Base-by-base conservation (phyloP, 2,113 vertebrate species). In the Chionodraco myersi region DNA sequence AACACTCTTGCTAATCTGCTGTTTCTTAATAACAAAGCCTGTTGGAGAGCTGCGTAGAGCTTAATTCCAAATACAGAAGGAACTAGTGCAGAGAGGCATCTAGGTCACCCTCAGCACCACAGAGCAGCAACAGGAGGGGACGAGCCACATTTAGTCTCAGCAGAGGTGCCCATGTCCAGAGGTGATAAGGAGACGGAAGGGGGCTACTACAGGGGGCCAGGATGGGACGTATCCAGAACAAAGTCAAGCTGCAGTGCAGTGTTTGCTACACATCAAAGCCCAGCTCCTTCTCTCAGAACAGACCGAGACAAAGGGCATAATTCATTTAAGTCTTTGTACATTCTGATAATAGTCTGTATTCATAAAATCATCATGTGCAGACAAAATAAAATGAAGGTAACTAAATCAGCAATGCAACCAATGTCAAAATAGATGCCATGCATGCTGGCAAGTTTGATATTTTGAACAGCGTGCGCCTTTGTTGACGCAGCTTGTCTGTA, bases 21-120 rank as follows among this genome's bases (percentile, higher is more conserved):
- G 72, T 89, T 89, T 86, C 86, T 86, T 88, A 91, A 92, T 88
- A 90, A 89, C 82, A 87, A 83, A 91, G 65, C 77, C 81, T 5
- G 51, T 41, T 41, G 52, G 69, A 90, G 83, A 80, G 67, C 83
- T 60, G 54, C 65, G 21, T 77, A 68, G 73, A 69, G 76, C 53
- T 69, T 88, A 91, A 88, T 91, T 73, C 84, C 63, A 79, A 83
- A 89, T 41, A 82, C 79, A 85, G 77, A 69, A 82, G 36, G 59
- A 86, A 84, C 77, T 77, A 88, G 75, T 70, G 63, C 58, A 57
- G 74, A 58, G 73, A 78, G 70, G 69, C 87, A 93, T 91, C 83
- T 92, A 71, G 92, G 91, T 92, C 90, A 92, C 70, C 83, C 72
- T 10, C 76, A 65, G 74, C 85, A 82, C 47, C 72, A 60, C 41